Percentiles rank a stretch among this genome's conserved stretches.
Conservation (phyloP, 1,140 invertebrate genomes). For the Globodera ellingtonae region DNA sequence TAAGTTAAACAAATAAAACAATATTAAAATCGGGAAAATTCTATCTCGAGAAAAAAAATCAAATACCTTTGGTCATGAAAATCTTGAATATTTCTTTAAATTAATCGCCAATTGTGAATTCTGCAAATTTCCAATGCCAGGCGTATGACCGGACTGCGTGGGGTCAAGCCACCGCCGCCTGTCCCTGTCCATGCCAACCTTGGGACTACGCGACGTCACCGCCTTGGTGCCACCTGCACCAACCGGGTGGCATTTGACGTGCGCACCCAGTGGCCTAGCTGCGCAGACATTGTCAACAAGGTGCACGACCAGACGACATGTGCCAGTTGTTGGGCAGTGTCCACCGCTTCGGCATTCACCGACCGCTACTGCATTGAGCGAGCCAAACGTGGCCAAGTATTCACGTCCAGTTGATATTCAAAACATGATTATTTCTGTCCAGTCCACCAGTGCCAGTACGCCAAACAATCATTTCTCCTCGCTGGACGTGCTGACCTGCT, state of each 20-base stretch:
- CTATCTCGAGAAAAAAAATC: no score
- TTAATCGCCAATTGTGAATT: background rate
- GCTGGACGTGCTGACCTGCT: constrained; percentile 23
- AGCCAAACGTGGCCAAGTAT: constrained; percentile 72
- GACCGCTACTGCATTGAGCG: constrained; percentile 84
- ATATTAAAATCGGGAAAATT: no score
- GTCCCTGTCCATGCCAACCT: background rate
- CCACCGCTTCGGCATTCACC: constrained; percentile 72
- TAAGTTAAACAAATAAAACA: no score
- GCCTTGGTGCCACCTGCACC: constrained; percentile 58
- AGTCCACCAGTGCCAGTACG: background rate
- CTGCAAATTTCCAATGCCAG: background rate
- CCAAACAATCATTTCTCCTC: constrained; percentile 3
- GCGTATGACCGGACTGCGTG: background rate
- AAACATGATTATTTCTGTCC: no score
- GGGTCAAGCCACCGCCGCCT: background rate
- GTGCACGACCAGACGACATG: constrained; percentile 69
- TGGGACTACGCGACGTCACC: background rate
- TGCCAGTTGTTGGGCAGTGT: constrained; percentile 65
- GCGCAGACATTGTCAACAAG: constrained; percentile 72
- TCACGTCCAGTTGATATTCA: no score
- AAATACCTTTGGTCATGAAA: background rate
- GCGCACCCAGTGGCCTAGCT: constrained; percentile 79
- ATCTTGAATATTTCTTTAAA: background rate
- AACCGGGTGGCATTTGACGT: constrained; percentile 75